Percentiles rank a stretch among this genome's conserved stretches.
These are phyloP conservation scores for Paracanthobrama guichenoti DNA, from an alignment of 2,113 vertebrate species.

Conservation along the genomic window DNA sequence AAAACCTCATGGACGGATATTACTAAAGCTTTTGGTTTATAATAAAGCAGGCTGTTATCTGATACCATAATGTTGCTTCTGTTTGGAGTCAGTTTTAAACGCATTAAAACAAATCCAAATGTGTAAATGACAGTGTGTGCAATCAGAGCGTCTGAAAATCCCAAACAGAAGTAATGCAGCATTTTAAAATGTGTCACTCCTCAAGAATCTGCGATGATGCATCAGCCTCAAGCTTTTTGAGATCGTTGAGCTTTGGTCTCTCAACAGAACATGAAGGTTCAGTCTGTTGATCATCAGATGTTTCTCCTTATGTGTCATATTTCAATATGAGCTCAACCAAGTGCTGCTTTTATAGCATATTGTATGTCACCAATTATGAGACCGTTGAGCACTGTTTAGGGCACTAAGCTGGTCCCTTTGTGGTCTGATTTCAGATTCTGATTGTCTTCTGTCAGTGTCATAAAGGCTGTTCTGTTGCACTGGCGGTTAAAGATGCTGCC, in stretches of 20 bases:
- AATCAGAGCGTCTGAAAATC: background rate
- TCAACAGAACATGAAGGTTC: background rate
- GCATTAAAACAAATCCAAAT: background rate
- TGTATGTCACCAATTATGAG: background rate
- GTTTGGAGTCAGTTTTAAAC: too few species aligned
- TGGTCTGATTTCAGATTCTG: background rate
- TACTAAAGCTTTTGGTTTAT: background rate
- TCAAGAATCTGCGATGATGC: background rate
- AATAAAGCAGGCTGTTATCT: background rate
- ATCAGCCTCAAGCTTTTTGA: background rate
- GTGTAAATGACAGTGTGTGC: background rate
- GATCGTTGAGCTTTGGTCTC: background rate
- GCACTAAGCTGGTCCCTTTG: background rate
- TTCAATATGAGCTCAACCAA: background rate
- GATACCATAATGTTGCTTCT: background rate
- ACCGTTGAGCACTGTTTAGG: background rate
- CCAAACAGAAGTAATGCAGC: background rate
- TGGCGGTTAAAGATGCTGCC: constrained; percentile 4
- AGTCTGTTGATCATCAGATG: background rate
- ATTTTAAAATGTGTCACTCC: background rate
- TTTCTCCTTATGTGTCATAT: background rate
- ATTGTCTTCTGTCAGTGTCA: background rate
- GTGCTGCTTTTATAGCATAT: background rate
- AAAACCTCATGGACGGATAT: background rate
- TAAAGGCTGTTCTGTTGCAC: constrained; percentile 12